Percentiles rank a stretch among this genome's conserved stretches.
Evolutionary conservation across 2,888 invertebrate species (phyloP).

Genomic region (Parochlus steinenii): DNA sequence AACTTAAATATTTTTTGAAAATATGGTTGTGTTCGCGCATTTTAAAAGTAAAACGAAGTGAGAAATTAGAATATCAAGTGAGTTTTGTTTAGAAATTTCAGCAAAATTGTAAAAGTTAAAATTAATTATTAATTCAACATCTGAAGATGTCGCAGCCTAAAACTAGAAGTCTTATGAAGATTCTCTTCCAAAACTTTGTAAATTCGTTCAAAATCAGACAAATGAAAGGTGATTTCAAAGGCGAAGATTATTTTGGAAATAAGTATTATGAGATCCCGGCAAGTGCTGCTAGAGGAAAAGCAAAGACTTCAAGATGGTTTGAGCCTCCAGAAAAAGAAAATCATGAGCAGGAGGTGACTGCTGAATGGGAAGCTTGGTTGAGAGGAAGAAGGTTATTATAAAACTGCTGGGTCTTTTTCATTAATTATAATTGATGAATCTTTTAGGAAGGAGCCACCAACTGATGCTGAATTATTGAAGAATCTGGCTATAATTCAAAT

Average conservation of each 20-base stretch:
- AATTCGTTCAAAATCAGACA: slow-evolving; percentile 32
- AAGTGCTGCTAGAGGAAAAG: slow-evolving; percentile 44
- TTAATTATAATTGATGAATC: not conserved
- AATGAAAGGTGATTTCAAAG: slow-evolving; percentile 37
- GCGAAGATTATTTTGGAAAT: slow-evolving; percentile 67
- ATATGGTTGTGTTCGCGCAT: too few species aligned
- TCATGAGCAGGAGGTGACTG: slow-evolving; percentile 51
- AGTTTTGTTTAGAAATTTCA: too few species aligned
- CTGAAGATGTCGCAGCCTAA: too few species aligned
- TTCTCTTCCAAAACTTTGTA: slow-evolving; percentile 26
- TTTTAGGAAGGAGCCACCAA: slow-evolving; percentile 44
- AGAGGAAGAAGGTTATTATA: slow-evolving; percentile 38
- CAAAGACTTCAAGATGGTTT: slow-evolving; percentile 54
- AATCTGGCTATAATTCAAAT: slow-evolving; percentile 53
- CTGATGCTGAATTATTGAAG: slow-evolving; percentile 49
- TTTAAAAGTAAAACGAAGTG: too few species aligned
- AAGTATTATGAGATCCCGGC: slow-evolving; percentile 64
- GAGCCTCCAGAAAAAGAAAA: slow-evolving; percentile 44
- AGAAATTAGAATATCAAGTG: too few species aligned
- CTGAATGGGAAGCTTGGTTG: slow-evolving; percentile 83
- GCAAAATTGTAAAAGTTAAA: too few species aligned
- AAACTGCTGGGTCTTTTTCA: not conserved
- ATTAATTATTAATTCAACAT: too few species aligned
- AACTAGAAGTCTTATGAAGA: too few species aligned
- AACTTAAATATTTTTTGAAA: too few species aligned